These are phyloP conservation scores for Neosilurus mollespiculum DNA, from an alignment of 2,797 vertebrate species.

Conservation along the genomic window DNA sequence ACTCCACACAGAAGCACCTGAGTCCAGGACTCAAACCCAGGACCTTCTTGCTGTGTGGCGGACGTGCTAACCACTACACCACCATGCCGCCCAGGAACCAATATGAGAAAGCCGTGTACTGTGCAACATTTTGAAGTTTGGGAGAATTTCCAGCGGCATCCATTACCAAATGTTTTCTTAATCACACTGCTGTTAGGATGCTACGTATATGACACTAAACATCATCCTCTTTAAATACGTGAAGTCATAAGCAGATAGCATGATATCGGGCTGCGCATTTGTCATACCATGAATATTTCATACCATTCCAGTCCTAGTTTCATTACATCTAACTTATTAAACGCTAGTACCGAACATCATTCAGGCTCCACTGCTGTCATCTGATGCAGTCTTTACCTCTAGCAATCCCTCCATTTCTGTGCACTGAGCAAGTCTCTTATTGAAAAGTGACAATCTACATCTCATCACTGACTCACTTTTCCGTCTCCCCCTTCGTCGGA, in stretches of 20 bases:
- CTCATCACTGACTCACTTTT: conserved; percentile 26
- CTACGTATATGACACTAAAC: not conserved
- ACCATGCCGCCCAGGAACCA: no score
- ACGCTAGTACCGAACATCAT: not conserved
- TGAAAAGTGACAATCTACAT: conserved; percentile 19
- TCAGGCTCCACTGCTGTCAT: conserved; percentile 14
- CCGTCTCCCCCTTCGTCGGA: not conserved
- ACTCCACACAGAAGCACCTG: no score
- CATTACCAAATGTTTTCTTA: not conserved
- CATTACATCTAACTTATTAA: conserved; percentile 32
- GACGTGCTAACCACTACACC: no score
- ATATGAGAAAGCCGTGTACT: not conserved
- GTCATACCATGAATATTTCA: conserved; percentile 28
- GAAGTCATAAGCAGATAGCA: conserved; percentile 4
- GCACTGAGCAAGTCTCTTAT: conserved; percentile 14
- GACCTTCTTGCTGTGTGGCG: no score
- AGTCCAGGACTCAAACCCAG: no score
- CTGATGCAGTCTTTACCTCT: conserved; percentile 7
- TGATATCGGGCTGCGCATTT: conserved; percentile 7
- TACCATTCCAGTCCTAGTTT: conserved; percentile 14
- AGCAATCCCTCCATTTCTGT: conserved; percentile 16
- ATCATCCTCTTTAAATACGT: not conserved
- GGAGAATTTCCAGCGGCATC: not conserved
- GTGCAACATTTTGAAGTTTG: not conserved
- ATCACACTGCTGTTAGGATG: no score